Percentiles rank a stretch among this genome's conserved stretches.
Conservation (phyloP, 2,888 invertebrate species). For the Diaphora mendica region DNA sequence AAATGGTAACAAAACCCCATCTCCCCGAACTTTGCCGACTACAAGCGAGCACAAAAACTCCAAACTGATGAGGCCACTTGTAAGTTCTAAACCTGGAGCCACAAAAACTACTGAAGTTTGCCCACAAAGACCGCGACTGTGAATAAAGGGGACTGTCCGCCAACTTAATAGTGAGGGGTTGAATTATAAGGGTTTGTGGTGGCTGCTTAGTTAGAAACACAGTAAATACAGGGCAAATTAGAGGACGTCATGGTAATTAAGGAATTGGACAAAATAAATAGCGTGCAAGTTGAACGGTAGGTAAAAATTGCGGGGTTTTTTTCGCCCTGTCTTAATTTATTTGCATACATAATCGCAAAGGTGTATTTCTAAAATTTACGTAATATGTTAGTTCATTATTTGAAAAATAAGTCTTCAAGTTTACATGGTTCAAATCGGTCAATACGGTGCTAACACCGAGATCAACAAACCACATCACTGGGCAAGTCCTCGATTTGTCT, state of each 20-base stretch:
- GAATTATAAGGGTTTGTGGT: slow-evolving; percentile 52
- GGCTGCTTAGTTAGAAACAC: slow-evolving; percentile 35
- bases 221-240: slow-evolving; percentile 41
- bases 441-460: slow-evolving; percentile 26
- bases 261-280: slow-evolving; percentile 41
- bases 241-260: slow-evolving; percentile 39
- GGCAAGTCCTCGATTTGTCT: slow-evolving; percentile 29
- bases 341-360: too few relatives aligned
- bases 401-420: too few relatives aligned
- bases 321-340: neutral
- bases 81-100: slow-evolving; percentile 35
- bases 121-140: slow-evolving; percentile 23
- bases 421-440: neutral
- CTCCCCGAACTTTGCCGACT: slow-evolving; percentile 27
- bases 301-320: neutral
- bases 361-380: too few relatives aligned
- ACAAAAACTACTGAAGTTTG: slow-evolving; percentile 41
- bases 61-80: slow-evolving; percentile 47
- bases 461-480: slow-evolving; percentile 13
- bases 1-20: slow-evolving; percentile 24
- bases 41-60: slow-evolving; percentile 40
- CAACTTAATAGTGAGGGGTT: slow-evolving; percentile 36
- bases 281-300: neutral
- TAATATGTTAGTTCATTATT: too few relatives aligned
- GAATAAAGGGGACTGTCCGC: slow-evolving; percentile 26